A percentile compares a stretch with the other conserved stretches of the same genome.
Conservation (phyloP, 2,797 vertebrate genomes). For the Argya squamiceps region DNA sequence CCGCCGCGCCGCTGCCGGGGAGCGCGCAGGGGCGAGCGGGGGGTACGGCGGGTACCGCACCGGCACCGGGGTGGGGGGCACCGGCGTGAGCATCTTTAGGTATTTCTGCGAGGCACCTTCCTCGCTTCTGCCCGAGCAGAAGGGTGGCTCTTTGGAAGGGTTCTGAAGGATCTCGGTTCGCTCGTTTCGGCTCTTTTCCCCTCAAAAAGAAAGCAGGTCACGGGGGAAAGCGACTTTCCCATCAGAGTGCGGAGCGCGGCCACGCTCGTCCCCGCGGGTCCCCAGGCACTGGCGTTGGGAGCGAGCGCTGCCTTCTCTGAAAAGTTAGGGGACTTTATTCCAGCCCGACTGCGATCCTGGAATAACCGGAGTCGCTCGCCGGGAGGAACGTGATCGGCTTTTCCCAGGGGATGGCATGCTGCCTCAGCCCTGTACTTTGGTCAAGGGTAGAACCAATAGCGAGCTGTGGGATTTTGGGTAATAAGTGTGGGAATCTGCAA, state of each 20-base stretch:
- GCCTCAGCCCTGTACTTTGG: conserved; percentile 56
- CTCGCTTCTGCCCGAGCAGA: not conserved
- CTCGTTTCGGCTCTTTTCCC: not conserved
- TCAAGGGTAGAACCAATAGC: conserved; percentile 70
- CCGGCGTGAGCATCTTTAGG: not conserved
- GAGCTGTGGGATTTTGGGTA: conserved; percentile 77
- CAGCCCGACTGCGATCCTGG: conserved; percentile 41
- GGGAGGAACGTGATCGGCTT: conserved; percentile 65
- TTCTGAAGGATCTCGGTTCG: not conserved
- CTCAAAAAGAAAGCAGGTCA: not conserved
- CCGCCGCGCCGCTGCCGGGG: conserved; percentile 15
- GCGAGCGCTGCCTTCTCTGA: not conserved
- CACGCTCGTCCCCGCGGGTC: not conserved
- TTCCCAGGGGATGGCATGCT: conserved; percentile 67
- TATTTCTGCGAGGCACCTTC: not conserved
- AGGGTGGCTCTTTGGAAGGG: not conserved
- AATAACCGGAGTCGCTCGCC: conserved; percentile 59
- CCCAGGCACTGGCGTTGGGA: not conserved
- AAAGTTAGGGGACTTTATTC: conserved; percentile 64
- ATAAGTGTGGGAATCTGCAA: conserved; percentile 80
- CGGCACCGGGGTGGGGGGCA: not conserved
- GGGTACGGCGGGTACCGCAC: not conserved
- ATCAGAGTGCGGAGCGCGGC: not conserved
- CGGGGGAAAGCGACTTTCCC: not conserved
- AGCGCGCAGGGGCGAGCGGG: not conserved